A percentile compares a stretch with the other conserved stretches of the same genome.
Conservation (phyloP, 2,113 vertebrate genomes). For the Tragelaphus strepsiceros region DNA sequence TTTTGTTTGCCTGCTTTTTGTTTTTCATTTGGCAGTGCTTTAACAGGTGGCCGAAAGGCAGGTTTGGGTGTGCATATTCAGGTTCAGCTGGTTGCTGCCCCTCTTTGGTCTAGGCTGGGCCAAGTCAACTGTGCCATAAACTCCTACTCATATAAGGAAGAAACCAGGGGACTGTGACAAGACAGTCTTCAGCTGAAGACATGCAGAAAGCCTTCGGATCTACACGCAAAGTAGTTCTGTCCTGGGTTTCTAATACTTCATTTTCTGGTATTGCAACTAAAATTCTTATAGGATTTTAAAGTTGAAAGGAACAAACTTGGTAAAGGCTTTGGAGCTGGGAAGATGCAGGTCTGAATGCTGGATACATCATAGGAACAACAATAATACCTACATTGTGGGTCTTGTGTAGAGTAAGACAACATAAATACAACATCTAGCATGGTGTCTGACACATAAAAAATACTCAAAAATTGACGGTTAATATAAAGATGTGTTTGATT, state of each 20-base stretch:
- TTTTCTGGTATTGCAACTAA: background rate
- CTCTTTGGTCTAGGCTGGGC: background rate
- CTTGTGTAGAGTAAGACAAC: background rate
- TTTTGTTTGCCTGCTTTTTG: background rate
- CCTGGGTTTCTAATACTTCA: background rate
- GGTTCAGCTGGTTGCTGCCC: background rate
- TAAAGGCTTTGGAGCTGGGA: background rate
- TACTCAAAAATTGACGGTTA: background rate
- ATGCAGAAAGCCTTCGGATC: background rate
- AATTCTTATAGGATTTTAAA: background rate
- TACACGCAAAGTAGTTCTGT: background rate
- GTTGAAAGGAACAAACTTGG: background rate
- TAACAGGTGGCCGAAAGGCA: background rate
- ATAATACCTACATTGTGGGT: background rate
- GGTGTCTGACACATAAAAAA: background rate
- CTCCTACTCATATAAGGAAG: background rate
- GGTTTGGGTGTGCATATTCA: background rate
- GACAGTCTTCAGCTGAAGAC: background rate
- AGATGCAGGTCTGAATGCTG: background rate
- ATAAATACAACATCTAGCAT: background rate
- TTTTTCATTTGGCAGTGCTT: background rate
- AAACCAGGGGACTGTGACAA: background rate
- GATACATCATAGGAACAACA: background rate
- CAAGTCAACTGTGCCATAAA: background rate
- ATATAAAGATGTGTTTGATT: background rate